phyloP scores from a whole-genome alignment of 2,888 invertebrate species.

The Tenodera sinensis region DNA sequence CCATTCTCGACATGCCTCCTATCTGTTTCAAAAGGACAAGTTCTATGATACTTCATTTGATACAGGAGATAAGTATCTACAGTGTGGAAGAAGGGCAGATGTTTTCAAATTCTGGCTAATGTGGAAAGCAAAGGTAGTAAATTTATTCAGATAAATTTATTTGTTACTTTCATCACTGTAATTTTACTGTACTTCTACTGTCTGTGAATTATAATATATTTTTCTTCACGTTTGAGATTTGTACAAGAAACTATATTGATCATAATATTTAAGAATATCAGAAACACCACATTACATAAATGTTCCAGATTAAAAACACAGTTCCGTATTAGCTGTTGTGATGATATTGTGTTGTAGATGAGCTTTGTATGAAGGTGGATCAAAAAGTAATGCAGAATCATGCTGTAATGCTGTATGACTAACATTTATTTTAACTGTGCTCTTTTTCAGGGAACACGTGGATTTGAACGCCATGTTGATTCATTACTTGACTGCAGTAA shows the following conservation, averaged over 20 bases:
- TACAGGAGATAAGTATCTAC: conserved; percentile 59
- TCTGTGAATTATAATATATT: neutral
- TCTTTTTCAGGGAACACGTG: conserved; percentile 45
- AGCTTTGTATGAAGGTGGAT: too few species aligned
- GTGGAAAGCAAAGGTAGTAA: conserved; percentile 61
- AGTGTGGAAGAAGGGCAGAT: conserved; percentile 67
- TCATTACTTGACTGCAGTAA: conserved; percentile 49
- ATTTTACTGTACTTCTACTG: neutral
- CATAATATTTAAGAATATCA: too few species aligned
- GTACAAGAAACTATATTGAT: too few species aligned
- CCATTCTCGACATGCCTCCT: conserved; percentile 51
- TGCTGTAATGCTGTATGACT: too few species aligned
- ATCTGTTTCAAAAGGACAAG: conserved; percentile 56
- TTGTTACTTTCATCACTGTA: conserved; percentile 4
- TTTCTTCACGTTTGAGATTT: too few species aligned
- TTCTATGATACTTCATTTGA: conserved; percentile 52
- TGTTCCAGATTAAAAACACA: too few species aligned
- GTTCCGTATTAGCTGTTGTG: too few species aligned
- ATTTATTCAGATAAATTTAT: neutral
- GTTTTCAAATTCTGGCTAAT: conserved; percentile 68
- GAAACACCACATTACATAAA: too few species aligned
- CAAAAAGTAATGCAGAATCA: too few species aligned
- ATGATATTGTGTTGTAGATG: too few species aligned
- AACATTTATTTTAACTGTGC: neutral
- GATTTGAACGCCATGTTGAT: conserved; percentile 53